A percentile compares a stretch with the other conserved stretches of the same genome.
These are phyloP conservation scores for Pica pica DNA, from an alignment of 2,113 vertebrate genomes.

Conservation along the genomic window DNA sequence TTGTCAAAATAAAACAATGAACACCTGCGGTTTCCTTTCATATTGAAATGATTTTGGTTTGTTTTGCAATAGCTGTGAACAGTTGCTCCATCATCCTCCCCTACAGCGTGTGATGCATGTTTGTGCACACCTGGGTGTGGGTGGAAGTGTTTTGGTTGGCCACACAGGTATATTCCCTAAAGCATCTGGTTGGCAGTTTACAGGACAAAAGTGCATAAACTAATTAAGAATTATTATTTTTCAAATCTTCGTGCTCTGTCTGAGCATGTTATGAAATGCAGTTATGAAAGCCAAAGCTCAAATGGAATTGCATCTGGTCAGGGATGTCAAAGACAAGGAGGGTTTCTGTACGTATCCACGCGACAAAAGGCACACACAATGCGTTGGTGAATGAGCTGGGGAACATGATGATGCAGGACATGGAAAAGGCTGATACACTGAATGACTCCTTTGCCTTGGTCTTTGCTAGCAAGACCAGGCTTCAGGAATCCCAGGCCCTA, in stretches of 20 bases:
- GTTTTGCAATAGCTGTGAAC: neutral
- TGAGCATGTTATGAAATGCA: neutral
- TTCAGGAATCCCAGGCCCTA: neutral
- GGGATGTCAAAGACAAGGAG: neutral
- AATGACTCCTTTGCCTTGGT: neutral
- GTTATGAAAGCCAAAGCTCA: neutral
- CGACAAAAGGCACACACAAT: neutral
- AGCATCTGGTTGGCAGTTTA: neutral
- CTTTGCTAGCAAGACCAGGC: neutral
- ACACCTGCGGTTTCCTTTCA: neutral
- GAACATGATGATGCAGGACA: neutral
- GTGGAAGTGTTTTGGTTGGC: neutral
- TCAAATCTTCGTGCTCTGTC: neutral
- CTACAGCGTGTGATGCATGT: neutral
- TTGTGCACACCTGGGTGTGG: neutral
- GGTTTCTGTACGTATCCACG: neutral
- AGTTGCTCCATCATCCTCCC: neutral
- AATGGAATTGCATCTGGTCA: neutral
- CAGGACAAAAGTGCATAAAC: neutral
- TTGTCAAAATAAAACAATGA: neutral
- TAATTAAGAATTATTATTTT: neutral
- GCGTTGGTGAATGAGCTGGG: neutral
- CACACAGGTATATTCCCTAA: neutral
- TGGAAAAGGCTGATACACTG: neutral
- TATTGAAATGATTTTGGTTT: neutral